These are phyloP conservation scores for Sebastes variabilis DNA, from an alignment of 2,797 vertebrate species.

Conservation along the genomic window DNA sequence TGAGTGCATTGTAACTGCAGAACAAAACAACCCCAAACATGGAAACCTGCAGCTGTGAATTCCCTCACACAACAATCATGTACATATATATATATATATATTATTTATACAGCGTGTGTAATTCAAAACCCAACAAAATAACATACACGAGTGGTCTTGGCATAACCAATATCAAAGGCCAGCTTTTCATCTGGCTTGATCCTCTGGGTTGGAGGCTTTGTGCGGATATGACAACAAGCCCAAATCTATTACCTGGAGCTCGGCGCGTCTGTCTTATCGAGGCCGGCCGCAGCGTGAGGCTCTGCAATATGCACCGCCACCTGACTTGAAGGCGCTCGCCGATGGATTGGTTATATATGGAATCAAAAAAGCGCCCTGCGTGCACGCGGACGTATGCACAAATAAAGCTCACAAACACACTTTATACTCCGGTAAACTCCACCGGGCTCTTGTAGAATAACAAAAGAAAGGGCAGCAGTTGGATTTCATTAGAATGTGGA, in stretches of 20 bases:
- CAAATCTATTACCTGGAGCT: conserved; percentile 62
- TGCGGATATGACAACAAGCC: conserved; percentile 57
- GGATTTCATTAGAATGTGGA: conserved; percentile 69
- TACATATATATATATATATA: not conserved
- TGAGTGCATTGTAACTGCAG: conserved; percentile 1
- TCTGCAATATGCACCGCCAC: conserved; percentile 46
- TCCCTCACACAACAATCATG: not conserved
- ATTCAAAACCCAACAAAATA: conserved; percentile 36
- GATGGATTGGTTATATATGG: conserved; percentile 53
- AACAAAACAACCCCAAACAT: conserved; percentile 27
- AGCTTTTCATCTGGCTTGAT: conserved; percentile 58
- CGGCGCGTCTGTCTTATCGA: conserved; percentile 47
- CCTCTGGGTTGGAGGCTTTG: conserved; percentile 56
- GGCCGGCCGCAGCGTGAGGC: conserved; percentile 38
- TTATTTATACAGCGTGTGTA: not conserved
- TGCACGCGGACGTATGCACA: not conserved
- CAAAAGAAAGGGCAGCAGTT: conserved; percentile 40
- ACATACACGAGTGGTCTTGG: conserved; percentile 23
- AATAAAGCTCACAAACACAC: conserved; percentile 37
- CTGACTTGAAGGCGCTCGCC: conserved; percentile 23
- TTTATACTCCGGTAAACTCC: conserved; percentile 52
- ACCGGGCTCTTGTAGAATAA: conserved; percentile 31
- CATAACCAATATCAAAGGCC: conserved; percentile 58
- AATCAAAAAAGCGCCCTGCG: conserved; percentile 35
- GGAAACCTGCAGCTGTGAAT: not conserved